Conservation (phyloP, 2,797 vertebrate species). For the Pangasius macronema region DNA sequence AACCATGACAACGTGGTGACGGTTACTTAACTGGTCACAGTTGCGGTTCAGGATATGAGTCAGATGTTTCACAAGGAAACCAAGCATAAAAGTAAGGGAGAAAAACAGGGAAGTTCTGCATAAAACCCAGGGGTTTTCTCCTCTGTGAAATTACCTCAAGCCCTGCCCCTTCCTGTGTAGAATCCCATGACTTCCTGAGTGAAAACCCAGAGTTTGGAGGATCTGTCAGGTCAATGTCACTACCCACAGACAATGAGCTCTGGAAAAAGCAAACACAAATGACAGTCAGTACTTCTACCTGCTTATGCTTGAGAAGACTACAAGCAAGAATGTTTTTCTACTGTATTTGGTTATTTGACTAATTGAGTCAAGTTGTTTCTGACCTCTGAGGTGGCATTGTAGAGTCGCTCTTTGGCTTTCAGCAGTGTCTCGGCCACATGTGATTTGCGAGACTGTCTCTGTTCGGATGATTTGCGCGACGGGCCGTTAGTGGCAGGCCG, state of each 20-base stretch:
- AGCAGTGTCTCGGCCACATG: constrained; percentile 79
- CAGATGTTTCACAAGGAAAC: constrained; percentile 24
- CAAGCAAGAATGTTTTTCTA: neutral
- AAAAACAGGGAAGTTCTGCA: neutral
- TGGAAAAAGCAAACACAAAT: constrained; percentile 53
- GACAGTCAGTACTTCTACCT: neutral
- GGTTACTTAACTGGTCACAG: neutral
- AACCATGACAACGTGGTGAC: neutral
- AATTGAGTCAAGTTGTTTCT: neutral
- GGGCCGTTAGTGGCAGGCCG: constrained; percentile 51
- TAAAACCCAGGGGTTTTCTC: neutral
- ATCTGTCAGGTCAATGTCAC: constrained; percentile 85
- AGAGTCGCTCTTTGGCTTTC: constrained; percentile 81
- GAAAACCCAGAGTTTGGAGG: constrained; percentile 71
- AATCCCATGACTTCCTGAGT: constrained; percentile 78
- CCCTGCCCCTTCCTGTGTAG: constrained; percentile 68
- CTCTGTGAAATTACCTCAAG: constrained; percentile 68
- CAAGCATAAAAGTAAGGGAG: neutral
- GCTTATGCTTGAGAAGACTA: neutral
- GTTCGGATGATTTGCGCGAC: constrained; percentile 66
- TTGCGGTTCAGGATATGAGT: constrained; percentile 18
- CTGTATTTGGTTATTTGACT: neutral
- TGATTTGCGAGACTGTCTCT: constrained; percentile 73
- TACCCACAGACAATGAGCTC: constrained; percentile 88
- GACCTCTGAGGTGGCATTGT: constrained; percentile 88